Conservation (phyloP, 2,888 invertebrate genomes). For the Cataglyphis albicans region DNA sequence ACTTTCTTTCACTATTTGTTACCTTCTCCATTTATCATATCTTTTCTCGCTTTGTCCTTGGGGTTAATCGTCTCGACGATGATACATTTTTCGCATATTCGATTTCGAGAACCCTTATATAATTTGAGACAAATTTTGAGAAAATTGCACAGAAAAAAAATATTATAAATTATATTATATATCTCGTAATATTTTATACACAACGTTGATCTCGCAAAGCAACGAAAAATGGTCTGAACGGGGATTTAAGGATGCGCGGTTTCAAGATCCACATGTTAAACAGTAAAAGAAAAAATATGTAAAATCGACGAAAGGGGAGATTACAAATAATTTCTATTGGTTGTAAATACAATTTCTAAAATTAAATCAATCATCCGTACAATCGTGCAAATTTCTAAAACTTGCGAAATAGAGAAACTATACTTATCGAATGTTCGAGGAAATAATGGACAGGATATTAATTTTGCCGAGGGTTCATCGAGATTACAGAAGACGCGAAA, state of each 20-base stretch:
- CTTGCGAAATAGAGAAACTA: not conserved
- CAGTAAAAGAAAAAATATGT: conserved; percentile 5
- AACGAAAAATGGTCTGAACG: not conserved
- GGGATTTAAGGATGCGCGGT: conserved; percentile 21
- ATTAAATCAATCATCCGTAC: conserved; percentile 10
- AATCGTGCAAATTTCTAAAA: conserved; percentile 1
- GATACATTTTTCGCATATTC: conserved; percentile 10
- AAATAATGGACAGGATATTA: not conserved
- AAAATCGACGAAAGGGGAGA: not conserved
- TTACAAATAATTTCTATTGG: not conserved
- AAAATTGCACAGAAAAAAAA: not conserved
- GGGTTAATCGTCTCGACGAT: conserved; percentile 40
- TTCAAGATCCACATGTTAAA: conserved; percentile 48
- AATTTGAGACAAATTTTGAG: not conserved
- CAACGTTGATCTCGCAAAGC: not conserved
- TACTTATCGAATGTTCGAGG: not conserved
- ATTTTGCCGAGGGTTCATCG: conserved; percentile 7
- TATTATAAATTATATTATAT: not conserved
- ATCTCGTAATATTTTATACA: not conserved
- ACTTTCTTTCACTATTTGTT: conserved; percentile 38
- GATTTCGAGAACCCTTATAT: conserved; percentile 26
- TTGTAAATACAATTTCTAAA: not conserved
- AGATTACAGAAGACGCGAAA: conserved; percentile 36
- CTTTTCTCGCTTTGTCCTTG: conserved; percentile 30
- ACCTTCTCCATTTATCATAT: conserved; percentile 11